A percentile compares a stretch with the other conserved stretches of the same genome.
These are phyloP conservation scores for Sardinella longiceps DNA, from an alignment of 2,797 vertebrate species.

Conservation along the genomic window DNA sequence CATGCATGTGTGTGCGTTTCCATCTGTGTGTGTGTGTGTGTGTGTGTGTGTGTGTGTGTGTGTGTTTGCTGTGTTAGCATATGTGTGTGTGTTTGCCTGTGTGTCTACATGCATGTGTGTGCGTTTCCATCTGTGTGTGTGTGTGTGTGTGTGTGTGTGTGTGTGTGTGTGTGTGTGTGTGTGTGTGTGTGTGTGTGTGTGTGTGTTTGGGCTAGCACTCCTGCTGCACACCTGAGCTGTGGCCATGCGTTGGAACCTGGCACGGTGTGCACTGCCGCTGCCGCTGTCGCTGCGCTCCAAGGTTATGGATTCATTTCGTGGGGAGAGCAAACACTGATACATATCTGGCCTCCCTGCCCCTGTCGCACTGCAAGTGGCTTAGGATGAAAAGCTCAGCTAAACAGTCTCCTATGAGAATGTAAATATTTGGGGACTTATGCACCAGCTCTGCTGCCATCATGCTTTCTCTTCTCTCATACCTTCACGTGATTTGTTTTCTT, in stretches of 20 bases:
- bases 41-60: too few species aligned
- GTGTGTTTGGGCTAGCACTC: neutral
- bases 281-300: neutral
- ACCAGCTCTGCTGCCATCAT: too few species aligned
- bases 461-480: too few species aligned
- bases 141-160: too few species aligned
- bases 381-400: neutral
- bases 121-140: too few species aligned
- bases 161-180: neutral
- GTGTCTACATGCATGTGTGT: neutral
- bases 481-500: too few species aligned
- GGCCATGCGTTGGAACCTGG: neutral
- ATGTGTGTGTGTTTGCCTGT: neutral
- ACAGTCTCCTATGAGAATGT: neutral
- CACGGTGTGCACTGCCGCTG: too few species aligned
- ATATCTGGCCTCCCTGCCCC: neutral
- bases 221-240: too few species aligned
- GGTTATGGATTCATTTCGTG: neutral
- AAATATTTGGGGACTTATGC: too few species aligned
- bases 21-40: too few species aligned
- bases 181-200: neutral
- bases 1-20: too few species aligned
- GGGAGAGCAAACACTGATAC: neutral
- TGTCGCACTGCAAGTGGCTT: neutral
- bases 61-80: too few species aligned